Evolutionary conservation across 2,797 vertebrate genomes (phyloP).

Genomic region (Scomberomorus guttatus): DNA sequence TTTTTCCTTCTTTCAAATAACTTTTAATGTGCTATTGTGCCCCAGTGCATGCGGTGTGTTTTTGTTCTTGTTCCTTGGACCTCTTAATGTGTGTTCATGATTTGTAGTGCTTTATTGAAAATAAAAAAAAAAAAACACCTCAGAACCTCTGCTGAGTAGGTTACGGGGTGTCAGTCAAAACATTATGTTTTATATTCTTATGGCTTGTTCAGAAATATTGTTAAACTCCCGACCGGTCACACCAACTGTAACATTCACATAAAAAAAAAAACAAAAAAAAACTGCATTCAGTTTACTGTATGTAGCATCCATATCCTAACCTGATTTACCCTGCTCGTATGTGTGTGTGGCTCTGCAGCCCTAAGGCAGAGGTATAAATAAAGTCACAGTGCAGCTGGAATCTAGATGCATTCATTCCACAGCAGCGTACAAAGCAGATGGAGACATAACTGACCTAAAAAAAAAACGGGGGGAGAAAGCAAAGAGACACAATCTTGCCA

Average conservation of each 20-base stretch:
- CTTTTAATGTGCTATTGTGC: conserved; percentile 78
- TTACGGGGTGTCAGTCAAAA: conserved; percentile 49
- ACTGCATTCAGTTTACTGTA: conserved; percentile 24
- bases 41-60: conserved; percentile 85
- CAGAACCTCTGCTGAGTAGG: conserved; percentile 31
- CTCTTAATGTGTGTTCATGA: conserved; percentile 82
- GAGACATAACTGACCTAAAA: conserved; percentile 74
- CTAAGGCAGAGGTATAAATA: conserved; percentile 76
- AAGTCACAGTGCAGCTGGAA: conserved; percentile 80
- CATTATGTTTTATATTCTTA: conserved; percentile 21
- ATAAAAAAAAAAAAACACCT: conserved; percentile 68
- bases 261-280: conserved; percentile 48
- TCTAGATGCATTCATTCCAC: conserved; percentile 72
- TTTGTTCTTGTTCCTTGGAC: conserved; percentile 77
- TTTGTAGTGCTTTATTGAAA: conserved; percentile 85
- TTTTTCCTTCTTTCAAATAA: conserved; percentile 64
- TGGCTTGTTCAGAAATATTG: conserved; percentile 3
- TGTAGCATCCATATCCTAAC: conserved; percentile 33
- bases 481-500: conserved; percentile 49
- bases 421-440: conserved; percentile 73
- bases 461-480: conserved; percentile 39
- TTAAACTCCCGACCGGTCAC: conserved; percentile 4
- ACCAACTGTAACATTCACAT: conserved; percentile 31
- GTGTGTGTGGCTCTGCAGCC: conserved; percentile 56
- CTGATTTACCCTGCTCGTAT: conserved; percentile 38